Conservation (phyloP, 2,888 invertebrate genomes). For the Strigamia maritima region DNA sequence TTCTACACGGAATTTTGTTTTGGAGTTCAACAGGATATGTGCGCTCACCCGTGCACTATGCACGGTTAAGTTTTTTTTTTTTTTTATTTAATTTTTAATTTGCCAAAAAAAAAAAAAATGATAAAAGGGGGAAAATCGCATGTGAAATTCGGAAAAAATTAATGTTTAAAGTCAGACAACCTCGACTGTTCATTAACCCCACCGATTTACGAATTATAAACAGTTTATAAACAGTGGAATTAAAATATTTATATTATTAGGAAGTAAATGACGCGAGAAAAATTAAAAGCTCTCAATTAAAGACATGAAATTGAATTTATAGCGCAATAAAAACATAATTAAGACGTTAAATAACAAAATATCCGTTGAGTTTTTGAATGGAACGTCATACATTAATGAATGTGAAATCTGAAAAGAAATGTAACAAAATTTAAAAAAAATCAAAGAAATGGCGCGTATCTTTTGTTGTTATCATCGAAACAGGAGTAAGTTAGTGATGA, state of each 20-base stretch:
- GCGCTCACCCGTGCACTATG: conserved; percentile 41
- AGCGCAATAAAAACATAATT: background rate
- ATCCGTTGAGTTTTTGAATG: background rate
- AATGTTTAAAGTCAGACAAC: background rate
- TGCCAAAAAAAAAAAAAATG: background rate
- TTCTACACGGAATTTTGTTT: conserved; percentile 42
- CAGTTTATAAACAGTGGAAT: background rate
- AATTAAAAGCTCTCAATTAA: background rate
- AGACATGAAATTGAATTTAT: background rate
- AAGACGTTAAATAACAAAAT: background rate
- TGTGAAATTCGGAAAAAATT: background rate
- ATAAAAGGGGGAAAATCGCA: background rate
- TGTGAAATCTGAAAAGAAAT: background rate
- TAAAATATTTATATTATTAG: background rate
- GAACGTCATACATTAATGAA: too few relatives aligned
- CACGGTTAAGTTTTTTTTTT: conserved; percentile 39
- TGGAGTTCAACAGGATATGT: conserved; percentile 39
- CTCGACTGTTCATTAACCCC: background rate
- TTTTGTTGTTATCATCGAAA: too few relatives aligned
- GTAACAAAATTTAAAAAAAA: too few relatives aligned
- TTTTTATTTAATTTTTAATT: background rate
- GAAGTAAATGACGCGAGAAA: background rate
- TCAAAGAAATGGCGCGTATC: too few relatives aligned
- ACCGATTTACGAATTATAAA: background rate
- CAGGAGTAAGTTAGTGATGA: too few relatives aligned